Percentiles rank a stretch among this genome's conserved stretches.
Evolutionary conservation across 2,797 vertebrate species (phyloP).

Genomic region (Antennarius maculatus): DNA sequence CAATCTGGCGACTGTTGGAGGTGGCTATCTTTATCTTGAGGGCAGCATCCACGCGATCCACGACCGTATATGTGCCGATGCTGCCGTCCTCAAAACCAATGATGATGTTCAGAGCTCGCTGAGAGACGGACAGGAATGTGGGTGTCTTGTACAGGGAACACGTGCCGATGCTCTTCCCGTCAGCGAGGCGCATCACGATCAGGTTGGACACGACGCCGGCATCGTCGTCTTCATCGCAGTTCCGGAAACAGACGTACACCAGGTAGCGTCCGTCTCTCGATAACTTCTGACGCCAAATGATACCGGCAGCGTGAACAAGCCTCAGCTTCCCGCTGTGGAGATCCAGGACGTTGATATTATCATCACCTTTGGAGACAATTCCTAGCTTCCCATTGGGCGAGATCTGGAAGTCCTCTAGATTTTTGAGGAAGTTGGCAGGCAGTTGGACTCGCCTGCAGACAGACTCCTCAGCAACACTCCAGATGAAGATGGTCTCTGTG

Average conservation of each 20-base stretch:
- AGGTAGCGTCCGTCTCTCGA: slow-evolving; percentile 97
- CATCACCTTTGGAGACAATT: slow-evolving; percentile 95
- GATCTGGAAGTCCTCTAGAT: slow-evolving; percentile 96
- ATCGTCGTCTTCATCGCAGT: slow-evolving; percentile 93
- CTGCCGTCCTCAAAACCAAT: slow-evolving; percentile 98
- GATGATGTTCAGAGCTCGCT: slow-evolving; percentile 96
- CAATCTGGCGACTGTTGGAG: slow-evolving; percentile 98
- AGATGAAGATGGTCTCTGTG: slow-evolving; percentile 94
- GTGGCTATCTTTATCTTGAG: slow-evolving; percentile 99
- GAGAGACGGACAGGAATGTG: slow-evolving; percentile 93
- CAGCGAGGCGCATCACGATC: slow-evolving; percentile 97
- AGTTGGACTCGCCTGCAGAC: slow-evolving; percentile 94
- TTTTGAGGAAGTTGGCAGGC: slow-evolving; percentile 94
- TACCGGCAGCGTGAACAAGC: slow-evolving; percentile 91
- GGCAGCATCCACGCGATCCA: slow-evolving; percentile 96
- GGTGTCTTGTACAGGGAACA: slow-evolving; percentile 99
- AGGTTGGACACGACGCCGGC: slow-evolving; percentile 91
- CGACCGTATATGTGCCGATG: slow-evolving; percentile 97
- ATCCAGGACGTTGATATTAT: slow-evolving; percentile 96
- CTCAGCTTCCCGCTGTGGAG: slow-evolving; percentile 95
- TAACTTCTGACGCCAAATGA: slow-evolving; percentile 95
- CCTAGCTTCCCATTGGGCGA: slow-evolving; percentile 97
- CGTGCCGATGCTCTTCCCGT: slow-evolving; percentile 98
- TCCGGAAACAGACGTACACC: slow-evolving; percentile 93
- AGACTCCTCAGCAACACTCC: slow-evolving; percentile 96